Base-by-base conservation (phyloP, 2,888 invertebrate genomes). In the Apamea anceps region DNA sequence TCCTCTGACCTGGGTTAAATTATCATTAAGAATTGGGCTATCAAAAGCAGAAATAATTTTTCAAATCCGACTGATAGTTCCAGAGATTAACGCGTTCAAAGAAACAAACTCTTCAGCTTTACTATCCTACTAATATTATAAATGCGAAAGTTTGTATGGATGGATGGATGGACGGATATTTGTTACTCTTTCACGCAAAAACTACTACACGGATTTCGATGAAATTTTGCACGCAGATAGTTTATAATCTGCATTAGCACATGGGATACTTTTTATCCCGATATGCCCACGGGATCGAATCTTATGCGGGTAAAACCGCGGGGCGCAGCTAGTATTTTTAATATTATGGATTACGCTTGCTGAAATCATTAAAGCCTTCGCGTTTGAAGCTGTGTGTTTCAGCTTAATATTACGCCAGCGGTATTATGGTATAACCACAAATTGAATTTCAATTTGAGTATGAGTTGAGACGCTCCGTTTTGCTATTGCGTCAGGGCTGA, bases 371-470 rank as follows among this genome's bases (percentile, higher is more conserved):
- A 68, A 57, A 82, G 28, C 62, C 15, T 48, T 57, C 54, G 13
- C 1, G 25, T 68, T 82, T 32, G 28, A 57, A 48, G 48, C 54
- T 15, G 37, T 15, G 37, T 15, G 80, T 51, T 62, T 54, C n/a
- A 62, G 32, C 13, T 45, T 42, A 42, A 68, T 68, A 28, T 28
- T 32, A 8, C 45, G 37, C n/a, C 42, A n/a, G 15, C 37, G 1
- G 54, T 63, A 72, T 62, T 67, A 18, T 37, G 73, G 37, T 63
- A 18, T 72, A 77, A 74, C 68, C 62, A 57, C 6, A 87, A 86
- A 84, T 84, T 86, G 42, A 88, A 84, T 82, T 85, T 65, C 48
- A 82, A 79, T 87, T 76, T 79, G 42, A 54, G 62, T 71, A 63
- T 78, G 75, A 71, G 28, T 73, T 28, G 63, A 70, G 72, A 75